Conservation (phyloP, 2,113 vertebrate genomes). For the Aramus guarauna region DNA sequence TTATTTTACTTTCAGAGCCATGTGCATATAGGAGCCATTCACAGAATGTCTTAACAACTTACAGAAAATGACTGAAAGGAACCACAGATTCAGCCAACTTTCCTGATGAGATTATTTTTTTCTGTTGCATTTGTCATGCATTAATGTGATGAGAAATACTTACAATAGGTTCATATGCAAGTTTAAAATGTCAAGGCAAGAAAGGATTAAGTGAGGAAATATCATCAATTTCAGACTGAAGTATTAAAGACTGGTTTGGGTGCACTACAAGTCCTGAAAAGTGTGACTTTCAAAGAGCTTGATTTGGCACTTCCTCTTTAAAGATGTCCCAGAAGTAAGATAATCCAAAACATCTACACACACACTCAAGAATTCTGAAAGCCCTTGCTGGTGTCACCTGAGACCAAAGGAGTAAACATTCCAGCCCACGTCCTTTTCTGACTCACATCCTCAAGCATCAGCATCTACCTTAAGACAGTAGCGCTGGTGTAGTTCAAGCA, state of each 20-base stretch:
- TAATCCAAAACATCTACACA: not conserved
- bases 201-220: not conserved
- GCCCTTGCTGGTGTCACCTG: not conserved
- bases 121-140: not conserved
- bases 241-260: not conserved
- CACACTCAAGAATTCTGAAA: not conserved
- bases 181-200: not conserved
- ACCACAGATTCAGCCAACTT: not conserved
- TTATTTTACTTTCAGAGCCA: not conserved
- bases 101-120: rapidly evolving
- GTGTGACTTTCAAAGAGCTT: not conserved
- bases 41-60: not conserved
- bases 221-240: not conserved
- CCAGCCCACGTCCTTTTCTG: not conserved
- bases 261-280: not conserved
- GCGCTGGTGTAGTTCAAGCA: not conserved
- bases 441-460: not conserved
- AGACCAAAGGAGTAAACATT: not conserved
- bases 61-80: not conserved
- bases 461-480: not conserved
- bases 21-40: not conserved
- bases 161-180: not conserved
- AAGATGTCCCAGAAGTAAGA: not conserved
- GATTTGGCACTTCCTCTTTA: not conserved
- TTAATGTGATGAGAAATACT: not conserved